Percentiles rank a stretch among this genome's conserved stretches.
These are phyloP conservation scores for Cephalopachus bancanus DNA, from an alignment of 2,797 vertebrate genomes.

Conservation along the genomic window DNA sequence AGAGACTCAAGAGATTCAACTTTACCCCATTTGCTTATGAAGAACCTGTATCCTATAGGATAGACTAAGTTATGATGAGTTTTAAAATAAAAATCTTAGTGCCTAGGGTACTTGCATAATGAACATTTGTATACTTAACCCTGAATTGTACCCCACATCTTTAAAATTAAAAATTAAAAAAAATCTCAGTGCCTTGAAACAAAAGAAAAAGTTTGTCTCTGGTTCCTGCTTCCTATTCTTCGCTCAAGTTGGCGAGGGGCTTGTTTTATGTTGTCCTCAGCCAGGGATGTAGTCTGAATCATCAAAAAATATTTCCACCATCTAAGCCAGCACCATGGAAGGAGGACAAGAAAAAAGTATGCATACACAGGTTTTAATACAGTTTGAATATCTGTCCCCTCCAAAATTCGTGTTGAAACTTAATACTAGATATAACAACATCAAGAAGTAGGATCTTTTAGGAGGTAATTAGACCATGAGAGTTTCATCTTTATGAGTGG, in stretches of 20 bases:
- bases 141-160: too few species aligned
- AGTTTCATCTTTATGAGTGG: neutral
- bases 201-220: neutral
- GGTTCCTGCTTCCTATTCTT: neutral
- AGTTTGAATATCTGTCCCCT: neutral
- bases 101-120: neutral
- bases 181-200: neutral
- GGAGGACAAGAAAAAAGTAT: neutral
- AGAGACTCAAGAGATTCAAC: neutral
- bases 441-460: neutral
- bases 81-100: neutral
- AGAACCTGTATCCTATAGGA: neutral
- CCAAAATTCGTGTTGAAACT: neutral
- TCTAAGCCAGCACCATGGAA: neutral
- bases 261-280: neutral
- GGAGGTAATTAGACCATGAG: neutral
- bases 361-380: neutral
- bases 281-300: neutral
- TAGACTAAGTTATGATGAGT: neutral
- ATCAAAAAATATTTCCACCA: neutral
- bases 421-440: neutral
- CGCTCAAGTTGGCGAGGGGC: neutral
- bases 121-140: too few species aligned
- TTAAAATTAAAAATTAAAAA: neutral
- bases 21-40: neutral